Conservation (phyloP, 2,797 vertebrate species). For the Notamacropus eugenii region DNA sequence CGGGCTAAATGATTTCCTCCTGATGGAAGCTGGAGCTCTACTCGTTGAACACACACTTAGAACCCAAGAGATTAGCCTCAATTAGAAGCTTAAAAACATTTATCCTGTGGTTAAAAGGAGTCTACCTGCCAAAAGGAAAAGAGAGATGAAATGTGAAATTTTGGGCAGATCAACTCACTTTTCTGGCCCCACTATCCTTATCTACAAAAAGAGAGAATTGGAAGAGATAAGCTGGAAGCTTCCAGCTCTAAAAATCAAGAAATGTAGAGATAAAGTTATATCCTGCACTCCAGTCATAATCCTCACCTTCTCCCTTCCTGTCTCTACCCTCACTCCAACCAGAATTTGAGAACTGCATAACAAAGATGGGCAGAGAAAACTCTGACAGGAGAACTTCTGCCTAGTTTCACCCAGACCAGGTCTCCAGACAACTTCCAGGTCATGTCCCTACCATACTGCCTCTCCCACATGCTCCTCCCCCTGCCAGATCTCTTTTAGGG, state of each 20-base stretch:
- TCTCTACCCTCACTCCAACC: not conserved
- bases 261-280: not conserved
- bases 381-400: not conserved
- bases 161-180: not conserved
- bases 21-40: not conserved
- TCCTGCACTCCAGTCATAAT: not conserved
- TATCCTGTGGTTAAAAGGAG: not conserved
- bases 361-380: not conserved
- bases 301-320: not conserved
- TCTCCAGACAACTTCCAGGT: not conserved
- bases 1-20: not conserved
- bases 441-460: too few species aligned
- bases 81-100: not conserved
- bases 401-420: not conserved
- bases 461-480: not conserved
- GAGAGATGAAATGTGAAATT: not conserved
- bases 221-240: not conserved
- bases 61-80: not conserved
- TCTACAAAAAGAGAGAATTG: slow-evolving; percentile 16
- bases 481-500: not conserved
- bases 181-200: slow-evolving; percentile 3
- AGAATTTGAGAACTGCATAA: not conserved
- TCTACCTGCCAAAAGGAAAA: not conserved
- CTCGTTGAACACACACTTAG: not conserved
- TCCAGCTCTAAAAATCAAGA: not conserved